Conservation (phyloP, 2,797 vertebrate species). For the Orestias chungarensis region DNA sequence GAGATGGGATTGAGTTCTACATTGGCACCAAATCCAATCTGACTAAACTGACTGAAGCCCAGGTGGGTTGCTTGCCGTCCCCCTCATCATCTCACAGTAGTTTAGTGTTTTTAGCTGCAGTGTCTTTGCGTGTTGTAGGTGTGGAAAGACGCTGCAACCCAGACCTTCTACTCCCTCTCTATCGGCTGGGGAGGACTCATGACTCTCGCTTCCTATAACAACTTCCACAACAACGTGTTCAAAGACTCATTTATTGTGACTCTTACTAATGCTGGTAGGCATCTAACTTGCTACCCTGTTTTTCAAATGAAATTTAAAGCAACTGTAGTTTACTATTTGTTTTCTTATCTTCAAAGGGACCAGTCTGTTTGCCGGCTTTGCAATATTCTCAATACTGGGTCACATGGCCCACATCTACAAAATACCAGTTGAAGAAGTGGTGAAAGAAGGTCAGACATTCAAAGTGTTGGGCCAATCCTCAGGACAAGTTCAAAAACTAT, state of each 20-base stretch:
- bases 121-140: constrained; percentile 66
- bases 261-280: constrained; percentile 84
- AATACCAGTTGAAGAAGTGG: constrained; percentile 86
- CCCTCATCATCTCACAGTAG: neutral
- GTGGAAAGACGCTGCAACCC: constrained; percentile 95
- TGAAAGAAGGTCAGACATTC: constrained; percentile 85
- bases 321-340: neutral
- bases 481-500: neutral
- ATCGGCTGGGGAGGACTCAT: constrained; percentile 90
- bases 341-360: constrained; percentile 69
- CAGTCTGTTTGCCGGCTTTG: constrained; percentile 92
- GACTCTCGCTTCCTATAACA: constrained; percentile 94
- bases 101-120: neutral
- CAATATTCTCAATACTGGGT: constrained; percentile 94
- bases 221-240: constrained; percentile 93
- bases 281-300: neutral
- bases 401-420: constrained; percentile 90
- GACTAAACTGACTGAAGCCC: constrained; percentile 85
- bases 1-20: constrained; percentile 89
- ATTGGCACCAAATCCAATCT: constrained; percentile 90
- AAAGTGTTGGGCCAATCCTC: neutral
- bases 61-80: constrained; percentile 68
- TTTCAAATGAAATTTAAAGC: neutral
- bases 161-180: constrained; percentile 93
- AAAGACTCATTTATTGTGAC: constrained; percentile 88